Conservation (phyloP, 2,797 vertebrate species). For the Cercopithecus mitis region DNA sequence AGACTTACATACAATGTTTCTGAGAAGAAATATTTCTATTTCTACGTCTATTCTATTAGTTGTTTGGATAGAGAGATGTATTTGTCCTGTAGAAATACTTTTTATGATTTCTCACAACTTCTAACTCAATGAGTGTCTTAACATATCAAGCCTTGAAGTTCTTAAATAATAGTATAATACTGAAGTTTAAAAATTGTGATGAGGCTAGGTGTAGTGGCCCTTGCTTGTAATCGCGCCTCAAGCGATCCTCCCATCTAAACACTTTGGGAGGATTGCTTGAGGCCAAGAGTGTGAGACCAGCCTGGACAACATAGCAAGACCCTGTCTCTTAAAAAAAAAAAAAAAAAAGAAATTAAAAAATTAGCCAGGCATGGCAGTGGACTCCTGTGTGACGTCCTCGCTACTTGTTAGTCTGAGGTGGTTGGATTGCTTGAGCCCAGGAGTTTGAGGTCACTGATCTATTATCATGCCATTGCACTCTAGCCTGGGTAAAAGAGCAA, state of each 20-base stretch:
- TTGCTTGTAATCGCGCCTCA: too few species aligned
- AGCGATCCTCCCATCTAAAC: neutral
- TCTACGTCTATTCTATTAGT: neutral
- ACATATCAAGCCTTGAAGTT: neutral
- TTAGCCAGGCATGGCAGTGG: neutral
- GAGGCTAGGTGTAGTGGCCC: too few species aligned
- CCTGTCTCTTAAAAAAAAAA: neutral
- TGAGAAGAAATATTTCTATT: neutral
- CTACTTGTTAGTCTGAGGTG: neutral
- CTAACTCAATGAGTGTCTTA: conserved; percentile 40
- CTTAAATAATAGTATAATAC: neutral
- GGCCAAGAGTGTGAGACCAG: too few species aligned
- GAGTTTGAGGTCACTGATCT: neutral
- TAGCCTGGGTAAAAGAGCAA: neutral
- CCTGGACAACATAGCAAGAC: neutral
- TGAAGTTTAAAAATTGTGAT: neutral
- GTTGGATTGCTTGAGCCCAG: neutral
- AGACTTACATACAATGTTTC: neutral
- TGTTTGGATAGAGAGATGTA: neutral
- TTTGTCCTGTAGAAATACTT: neutral
- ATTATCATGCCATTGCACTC: neutral
- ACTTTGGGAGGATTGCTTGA: neutral
- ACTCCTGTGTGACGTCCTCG: neutral
- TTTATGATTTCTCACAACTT: neutral
- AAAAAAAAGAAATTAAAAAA: neutral